Conservation (phyloP, 2,113 vertebrate species). For the Vanacampus margaritifer region DNA sequence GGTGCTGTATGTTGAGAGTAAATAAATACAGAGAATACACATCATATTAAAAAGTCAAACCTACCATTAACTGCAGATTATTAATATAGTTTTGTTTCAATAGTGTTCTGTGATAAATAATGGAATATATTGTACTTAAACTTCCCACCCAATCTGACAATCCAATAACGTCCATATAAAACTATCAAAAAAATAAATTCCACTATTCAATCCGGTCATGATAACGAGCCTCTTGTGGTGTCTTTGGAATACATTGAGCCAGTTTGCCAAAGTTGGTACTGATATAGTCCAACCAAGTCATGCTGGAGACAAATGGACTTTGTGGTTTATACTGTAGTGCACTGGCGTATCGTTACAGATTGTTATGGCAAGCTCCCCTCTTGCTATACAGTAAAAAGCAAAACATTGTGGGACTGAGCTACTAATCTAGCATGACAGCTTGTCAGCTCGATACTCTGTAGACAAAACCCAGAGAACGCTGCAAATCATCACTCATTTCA, state of each 20-base stretch:
- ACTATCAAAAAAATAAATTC: neutral
- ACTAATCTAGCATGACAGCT: slow-evolving; percentile 66
- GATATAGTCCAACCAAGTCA: slow-evolving; percentile 36
- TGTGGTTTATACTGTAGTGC: slow-evolving; percentile 14
- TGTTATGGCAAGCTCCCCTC: slow-evolving; percentile 41
- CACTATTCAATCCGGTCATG: neutral
- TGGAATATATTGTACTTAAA: too few species aligned
- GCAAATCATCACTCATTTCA: slow-evolving; percentile 54
- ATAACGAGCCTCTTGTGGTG: slow-evolving; percentile 9
- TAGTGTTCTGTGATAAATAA: too few species aligned
- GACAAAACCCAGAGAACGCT: slow-evolving; percentile 63
- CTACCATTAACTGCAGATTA: too few species aligned
- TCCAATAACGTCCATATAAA: neutral
- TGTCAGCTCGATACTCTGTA: slow-evolving; percentile 57
- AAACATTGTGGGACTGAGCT: slow-evolving; percentile 54
- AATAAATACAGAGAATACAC: too few species aligned
- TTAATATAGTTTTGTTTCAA: too few species aligned
- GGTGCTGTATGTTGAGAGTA: too few species aligned
- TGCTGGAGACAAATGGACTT: slow-evolving; percentile 42
- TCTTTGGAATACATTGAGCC: slow-evolving; percentile 14
- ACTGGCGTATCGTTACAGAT: slow-evolving; percentile 24
- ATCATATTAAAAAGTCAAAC: too few species aligned
- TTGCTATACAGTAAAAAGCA: slow-evolving; percentile 51
- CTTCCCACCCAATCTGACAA: too few species aligned
- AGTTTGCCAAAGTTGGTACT: slow-evolving; percentile 22